Percentiles rank a stretch among this genome's conserved stretches.
phyloP scores from a whole-genome alignment of 2,797 vertebrate species.

The Xiphorhynchus erythropygius region DNA sequence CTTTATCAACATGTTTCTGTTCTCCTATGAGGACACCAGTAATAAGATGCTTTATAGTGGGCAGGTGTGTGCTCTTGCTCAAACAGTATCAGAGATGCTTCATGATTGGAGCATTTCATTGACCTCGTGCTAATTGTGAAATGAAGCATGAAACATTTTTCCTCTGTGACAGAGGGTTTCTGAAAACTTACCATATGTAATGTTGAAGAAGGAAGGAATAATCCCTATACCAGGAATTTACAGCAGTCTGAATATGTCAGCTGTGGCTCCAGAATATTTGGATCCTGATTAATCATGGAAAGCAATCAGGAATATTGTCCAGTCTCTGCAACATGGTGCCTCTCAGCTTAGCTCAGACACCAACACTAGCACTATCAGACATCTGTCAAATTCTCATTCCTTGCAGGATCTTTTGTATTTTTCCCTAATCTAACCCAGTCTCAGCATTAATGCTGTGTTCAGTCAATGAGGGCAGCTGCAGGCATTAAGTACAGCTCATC shows the following conservation, averaged over 20 bases:
- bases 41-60: slow-evolving; percentile 87
- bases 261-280: background rate
- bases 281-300: background rate
- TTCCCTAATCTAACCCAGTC: background rate
- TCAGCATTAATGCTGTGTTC: background rate
- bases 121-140: background rate
- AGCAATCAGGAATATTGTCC: background rate
- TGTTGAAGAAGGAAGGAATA: background rate
- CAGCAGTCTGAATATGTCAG: background rate
- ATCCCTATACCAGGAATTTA: background rate
- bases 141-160: background rate
- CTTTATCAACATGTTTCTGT: slow-evolving; percentile 99
- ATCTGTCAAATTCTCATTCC: background rate
- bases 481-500: background rate
- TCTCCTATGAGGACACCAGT: slow-evolving; percentile 85
- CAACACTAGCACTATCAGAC: rapidly evolving
- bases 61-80: slow-evolving; percentile 82
- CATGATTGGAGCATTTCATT: background rate
- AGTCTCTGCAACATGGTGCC: background rate
- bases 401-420: background rate
- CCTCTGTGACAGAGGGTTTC: background rate
- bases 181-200: background rate
- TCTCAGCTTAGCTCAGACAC: background rate
- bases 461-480: background rate
- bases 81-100: background rate